Base-by-base conservation (phyloP, 2,888 invertebrate genomes). In the Bugulina stolonifera region DNA sequence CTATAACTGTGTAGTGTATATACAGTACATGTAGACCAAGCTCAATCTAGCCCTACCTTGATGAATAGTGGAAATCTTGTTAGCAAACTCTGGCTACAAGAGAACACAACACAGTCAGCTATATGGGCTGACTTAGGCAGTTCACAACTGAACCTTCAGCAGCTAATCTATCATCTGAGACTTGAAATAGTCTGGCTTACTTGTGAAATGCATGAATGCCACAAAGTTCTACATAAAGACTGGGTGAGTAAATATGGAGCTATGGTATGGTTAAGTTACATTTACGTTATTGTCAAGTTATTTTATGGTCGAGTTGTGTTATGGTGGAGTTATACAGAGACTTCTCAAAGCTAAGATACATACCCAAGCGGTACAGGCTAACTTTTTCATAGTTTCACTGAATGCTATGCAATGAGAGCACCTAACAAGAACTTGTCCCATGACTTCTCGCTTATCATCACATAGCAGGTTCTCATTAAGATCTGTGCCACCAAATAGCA, bases 401-500 rank as follows among this genome's bases (percentile, higher is more conserved):
- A 71, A 71, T 10, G 54, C 54, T 23, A 71, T 54, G n/a, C 52
- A 54, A 27, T 35, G 35, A 10, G n/a, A n/a, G 27, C 80, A 78
- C n/a, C 73, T 72, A 3, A 55, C 52, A 1, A 80, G 74, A 25
- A 77, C 77, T 25, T 74, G 35, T 0, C 77, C 77, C 80, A 81
- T 81, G 0, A 77, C 70, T 0, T 35, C 35, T 71, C 78, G 71
- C 29, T 75, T 74, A 0, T 76, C 74, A 23, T 73, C 64, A 69
- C 79, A 74, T 55, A 73, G 74, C 29, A 71, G 73, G 55, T 75
- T 76, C 58, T 77, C 77, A 74, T 81, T 80, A 14, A 81, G 73
- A 72, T 81, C 81, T 14, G 81, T 81, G 14, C 81, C 81, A n/a
- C 80, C 81, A 72, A 81, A 75, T 22, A 81, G n/a, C 23, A 71